Conservation (phyloP, 2,797 vertebrate species). For the Halcyon chelicuti region DNA sequence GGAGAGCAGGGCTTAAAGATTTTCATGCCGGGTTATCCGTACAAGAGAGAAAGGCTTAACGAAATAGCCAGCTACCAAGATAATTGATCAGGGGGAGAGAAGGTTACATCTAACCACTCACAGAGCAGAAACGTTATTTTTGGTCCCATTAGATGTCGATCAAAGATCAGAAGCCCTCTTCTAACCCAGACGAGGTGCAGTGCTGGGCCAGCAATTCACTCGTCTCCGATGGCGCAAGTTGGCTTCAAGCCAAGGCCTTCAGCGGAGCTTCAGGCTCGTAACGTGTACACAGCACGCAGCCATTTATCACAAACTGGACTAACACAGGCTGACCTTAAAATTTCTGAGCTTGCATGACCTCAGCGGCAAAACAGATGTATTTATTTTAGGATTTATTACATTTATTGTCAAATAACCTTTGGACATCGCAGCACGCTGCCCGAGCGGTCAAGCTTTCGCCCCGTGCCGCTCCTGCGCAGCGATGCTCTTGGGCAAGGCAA, state of each 20-base stretch:
- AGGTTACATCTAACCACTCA: background rate
- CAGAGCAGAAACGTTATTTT: background rate
- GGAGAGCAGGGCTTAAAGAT: background rate
- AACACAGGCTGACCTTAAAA: slow-evolving; percentile 38
- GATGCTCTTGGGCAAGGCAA: background rate
- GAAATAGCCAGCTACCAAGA: background rate
- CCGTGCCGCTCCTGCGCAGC: fast-evolving
- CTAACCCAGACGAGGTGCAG: fast-evolving
- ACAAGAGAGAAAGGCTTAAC: background rate
- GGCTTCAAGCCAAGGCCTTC: background rate
- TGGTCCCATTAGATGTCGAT: fast-evolving
- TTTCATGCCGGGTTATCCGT: background rate
- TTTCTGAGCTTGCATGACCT: background rate
- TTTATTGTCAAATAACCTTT: slow-evolving; percentile 35
- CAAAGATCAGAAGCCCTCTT: background rate
- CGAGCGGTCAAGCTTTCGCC: fast-evolving
- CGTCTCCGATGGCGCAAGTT: fast-evolving
- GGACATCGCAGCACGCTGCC: background rate
- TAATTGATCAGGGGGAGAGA: background rate
- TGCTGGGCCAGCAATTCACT: background rate
- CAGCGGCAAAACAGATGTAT: background rate
- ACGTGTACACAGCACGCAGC: background rate
- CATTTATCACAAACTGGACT: background rate
- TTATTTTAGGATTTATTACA: slow-evolving; percentile 1
- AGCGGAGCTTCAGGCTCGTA: background rate